Conservation (phyloP, 2,888 invertebrate species). For the Polydrusus cervinus region DNA sequence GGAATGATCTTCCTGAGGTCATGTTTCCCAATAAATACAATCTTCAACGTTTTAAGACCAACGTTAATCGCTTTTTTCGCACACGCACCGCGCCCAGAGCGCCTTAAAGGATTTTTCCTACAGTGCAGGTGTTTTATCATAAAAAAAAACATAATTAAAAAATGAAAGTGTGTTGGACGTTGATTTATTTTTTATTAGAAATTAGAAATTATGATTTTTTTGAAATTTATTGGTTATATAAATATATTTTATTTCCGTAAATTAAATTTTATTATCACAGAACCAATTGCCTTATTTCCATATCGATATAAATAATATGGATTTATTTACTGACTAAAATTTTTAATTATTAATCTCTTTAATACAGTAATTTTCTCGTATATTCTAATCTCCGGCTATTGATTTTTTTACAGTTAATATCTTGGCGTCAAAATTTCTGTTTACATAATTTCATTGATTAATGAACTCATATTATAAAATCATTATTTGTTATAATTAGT, state of each 20-base stretch:
- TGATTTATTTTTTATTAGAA: not conserved
- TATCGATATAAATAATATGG: not conserved
- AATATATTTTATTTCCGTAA: not conserved
- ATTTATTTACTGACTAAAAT: not conserved
- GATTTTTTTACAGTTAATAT: not conserved
- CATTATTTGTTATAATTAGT: conserved; percentile 21
- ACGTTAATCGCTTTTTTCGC: too few species aligned
- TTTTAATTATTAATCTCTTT: too few species aligned
- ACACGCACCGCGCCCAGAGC: too few species aligned
- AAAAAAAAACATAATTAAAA: conserved; percentile 1
- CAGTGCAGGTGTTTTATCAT: too few species aligned
- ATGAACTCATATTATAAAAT: conserved; percentile 2
- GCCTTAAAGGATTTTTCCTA: too few species aligned
- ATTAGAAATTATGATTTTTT: not conserved
- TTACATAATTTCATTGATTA: not conserved
- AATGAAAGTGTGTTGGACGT: not conserved
- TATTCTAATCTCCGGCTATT: too few species aligned
- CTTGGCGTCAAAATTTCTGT: not conserved
- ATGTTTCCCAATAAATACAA: too few species aligned
- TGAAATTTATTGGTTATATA: not conserved
- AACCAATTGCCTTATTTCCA: conserved; percentile 14
- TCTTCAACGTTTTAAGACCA: too few species aligned
- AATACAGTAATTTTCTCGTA: too few species aligned
- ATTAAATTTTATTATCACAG: not conserved
- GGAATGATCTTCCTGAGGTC: too few species aligned